A percentile compares a stretch with the other conserved stretches of the same genome.
phyloP scores from a whole-genome alignment of 2,888 invertebrate genomes.

The Aphelenchoides bicaudatus region DNA sequence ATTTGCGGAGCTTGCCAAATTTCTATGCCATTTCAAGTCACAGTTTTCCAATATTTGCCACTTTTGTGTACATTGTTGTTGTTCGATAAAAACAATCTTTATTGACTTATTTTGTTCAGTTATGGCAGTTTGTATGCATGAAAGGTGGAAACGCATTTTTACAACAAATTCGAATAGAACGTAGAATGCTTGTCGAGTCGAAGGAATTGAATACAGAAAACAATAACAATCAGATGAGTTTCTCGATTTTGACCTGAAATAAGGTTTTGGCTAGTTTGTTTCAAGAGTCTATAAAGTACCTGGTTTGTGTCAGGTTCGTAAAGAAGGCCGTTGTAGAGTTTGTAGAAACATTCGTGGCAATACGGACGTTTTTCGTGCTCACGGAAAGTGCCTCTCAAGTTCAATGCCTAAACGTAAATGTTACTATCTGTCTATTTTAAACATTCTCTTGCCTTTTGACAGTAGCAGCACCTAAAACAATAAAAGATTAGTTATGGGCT shows the following conservation, averaged over 20 bases:
- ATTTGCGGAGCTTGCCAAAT: not conserved
- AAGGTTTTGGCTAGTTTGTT: too few relatives aligned
- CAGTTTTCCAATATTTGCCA: too few relatives aligned
- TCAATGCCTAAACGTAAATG: conserved; percentile 43
- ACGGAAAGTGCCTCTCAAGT: conserved; percentile 58
- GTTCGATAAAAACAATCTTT: not conserved
- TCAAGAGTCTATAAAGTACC: too few relatives aligned
- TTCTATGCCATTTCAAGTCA: not conserved
- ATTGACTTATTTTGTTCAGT: not conserved
- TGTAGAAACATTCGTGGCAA: conserved; percentile 95
- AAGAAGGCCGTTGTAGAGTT: conserved; percentile 68
- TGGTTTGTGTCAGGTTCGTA: conserved; percentile 54
- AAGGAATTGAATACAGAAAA: not conserved
- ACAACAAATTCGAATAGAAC: too few relatives aligned
- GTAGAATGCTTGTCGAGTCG: not conserved
- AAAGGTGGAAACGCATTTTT: too few relatives aligned
- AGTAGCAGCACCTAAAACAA: conserved; percentile 99
- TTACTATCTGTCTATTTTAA: not conserved
- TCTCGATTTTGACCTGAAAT: conserved; percentile 46
- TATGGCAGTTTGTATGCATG: not conserved
- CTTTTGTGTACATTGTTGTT: conserved; percentile 2
- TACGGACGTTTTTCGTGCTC: conserved; percentile 96
- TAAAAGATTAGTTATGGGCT: too few relatives aligned
- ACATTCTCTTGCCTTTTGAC: conserved; percentile 70
- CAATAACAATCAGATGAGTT: conserved; percentile 48